Evolutionary conservation across 2,797 vertebrate genomes (phyloP).

Genomic region (Coregonus suidteri): DNA sequence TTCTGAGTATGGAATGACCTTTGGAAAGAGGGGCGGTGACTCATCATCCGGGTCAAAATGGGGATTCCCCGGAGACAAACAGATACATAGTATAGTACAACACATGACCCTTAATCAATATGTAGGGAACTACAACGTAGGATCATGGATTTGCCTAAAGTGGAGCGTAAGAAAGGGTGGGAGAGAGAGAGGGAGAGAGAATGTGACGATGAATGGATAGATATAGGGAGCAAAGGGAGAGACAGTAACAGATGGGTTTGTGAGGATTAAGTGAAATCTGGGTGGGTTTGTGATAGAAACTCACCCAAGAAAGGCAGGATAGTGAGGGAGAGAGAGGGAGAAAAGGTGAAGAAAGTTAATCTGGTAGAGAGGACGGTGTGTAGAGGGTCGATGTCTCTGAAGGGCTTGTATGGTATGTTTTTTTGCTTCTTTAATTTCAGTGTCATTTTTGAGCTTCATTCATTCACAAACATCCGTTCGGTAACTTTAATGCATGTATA

Average conservation of each 20-base stretch:
- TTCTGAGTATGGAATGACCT: neutral
- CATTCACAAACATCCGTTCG: neutral
- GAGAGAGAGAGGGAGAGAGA: constrained; percentile 23
- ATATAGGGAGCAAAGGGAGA: constrained; percentile 42
- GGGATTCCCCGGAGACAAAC: neutral
- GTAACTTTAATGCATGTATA: neutral
- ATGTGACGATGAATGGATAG: neutral
- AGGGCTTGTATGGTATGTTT: neutral
- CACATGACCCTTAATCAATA: neutral
- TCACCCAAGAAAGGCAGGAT: constrained; percentile 44
- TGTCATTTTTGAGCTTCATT: neutral
- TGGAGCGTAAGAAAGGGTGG: neutral
- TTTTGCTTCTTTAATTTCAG: neutral
- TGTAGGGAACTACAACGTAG: neutral
- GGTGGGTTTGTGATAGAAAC: constrained; percentile 59
- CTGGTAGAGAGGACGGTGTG: constrained; percentile 25
- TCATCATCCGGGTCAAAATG: neutral
- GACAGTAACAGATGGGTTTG: constrained; percentile 67
- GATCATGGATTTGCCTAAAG: neutral
- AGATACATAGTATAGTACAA: neutral
- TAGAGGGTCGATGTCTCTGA: constrained; percentile 15
- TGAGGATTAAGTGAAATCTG: constrained; percentile 66
- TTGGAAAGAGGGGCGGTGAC: neutral
- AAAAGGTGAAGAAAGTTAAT: neutral
- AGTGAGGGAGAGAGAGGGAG: constrained; percentile 9